Conservation (phyloP, 2,888 invertebrate genomes). For the Tineola bisselliella region DNA sequence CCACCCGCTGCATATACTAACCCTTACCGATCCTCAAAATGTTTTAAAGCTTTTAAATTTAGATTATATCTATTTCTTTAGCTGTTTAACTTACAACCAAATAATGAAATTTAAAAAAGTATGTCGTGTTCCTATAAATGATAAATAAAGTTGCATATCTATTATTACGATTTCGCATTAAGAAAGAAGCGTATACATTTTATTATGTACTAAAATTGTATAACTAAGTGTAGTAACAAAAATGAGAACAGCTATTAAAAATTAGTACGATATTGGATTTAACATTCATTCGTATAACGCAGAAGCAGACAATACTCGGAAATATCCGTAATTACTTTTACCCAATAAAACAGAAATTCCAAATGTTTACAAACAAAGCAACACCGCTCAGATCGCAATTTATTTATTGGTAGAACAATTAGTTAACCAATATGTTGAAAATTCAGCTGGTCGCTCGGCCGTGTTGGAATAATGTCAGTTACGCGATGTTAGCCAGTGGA, state of each 20-base stretch:
- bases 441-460: slow-evolving; percentile 7
- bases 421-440: slow-evolving; percentile 10
- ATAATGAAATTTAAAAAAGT: too few species aligned
- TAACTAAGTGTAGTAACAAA: background rate
- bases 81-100: too few species aligned
- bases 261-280: background rate
- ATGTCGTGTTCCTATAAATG: background rate
- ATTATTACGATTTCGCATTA: background rate
- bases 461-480: slow-evolving; percentile 16
- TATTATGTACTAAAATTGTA: background rate
- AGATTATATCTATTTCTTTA: too few species aligned
- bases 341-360: slow-evolving; percentile 4
- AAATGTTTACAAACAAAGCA: slow-evolving; percentile 6
- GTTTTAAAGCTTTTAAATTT: background rate
- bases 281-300: background rate
- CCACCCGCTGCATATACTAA: background rate
- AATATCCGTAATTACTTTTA: background rate
- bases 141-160: background rate
- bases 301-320: background rate
- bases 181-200: background rate
- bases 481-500: slow-evolving; percentile 15
- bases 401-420: slow-evolving; percentile 2
- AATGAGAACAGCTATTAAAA: background rate
- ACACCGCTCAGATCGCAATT: background rate
- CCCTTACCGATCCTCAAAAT: background rate